Evolutionary conservation across 2,888 invertebrate species (phyloP).

Genomic region (Drosophila robusta): DNA sequence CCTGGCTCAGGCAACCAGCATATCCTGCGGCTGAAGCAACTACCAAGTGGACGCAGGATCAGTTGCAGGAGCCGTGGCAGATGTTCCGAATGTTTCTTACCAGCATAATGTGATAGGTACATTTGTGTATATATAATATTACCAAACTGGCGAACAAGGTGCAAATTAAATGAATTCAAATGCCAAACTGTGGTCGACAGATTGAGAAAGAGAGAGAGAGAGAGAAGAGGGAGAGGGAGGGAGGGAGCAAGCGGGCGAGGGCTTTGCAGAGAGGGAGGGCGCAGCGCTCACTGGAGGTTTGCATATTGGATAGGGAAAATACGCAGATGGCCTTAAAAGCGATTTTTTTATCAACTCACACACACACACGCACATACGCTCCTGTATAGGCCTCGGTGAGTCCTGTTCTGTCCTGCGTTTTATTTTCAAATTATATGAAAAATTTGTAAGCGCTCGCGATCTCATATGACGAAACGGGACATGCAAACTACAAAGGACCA

Average conservation of each 20-base stretch:
- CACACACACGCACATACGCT: constrained; percentile 15
- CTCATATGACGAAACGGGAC: constrained; percentile 81
- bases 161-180: constrained; percentile 79
- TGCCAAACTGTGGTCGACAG: constrained; percentile 57
- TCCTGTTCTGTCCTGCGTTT: constrained; percentile 54
- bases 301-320: constrained; percentile 63
- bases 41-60: constrained; percentile 16
- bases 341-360: constrained; percentile 49
- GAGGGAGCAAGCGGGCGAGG: neutral
- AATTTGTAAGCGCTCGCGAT: constrained; percentile 79
- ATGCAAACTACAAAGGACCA: constrained; percentile 77
- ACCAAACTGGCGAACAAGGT: constrained; percentile 73
- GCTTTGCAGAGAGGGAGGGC: constrained; percentile 15
- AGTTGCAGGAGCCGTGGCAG: constrained; percentile 21
- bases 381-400: constrained; percentile 36
- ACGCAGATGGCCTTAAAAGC: constrained; percentile 83
- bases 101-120: constrained; percentile 44
- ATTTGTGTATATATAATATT: constrained; percentile 53
- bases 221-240: constrained; percentile 6
- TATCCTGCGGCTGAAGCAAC: constrained; percentile 3
- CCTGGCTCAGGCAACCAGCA: constrained; percentile 34
- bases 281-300: constrained; percentile 34
- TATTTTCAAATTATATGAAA: constrained; percentile 77
- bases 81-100: constrained; percentile 29
- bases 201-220: constrained; percentile 3